Evolutionary conservation across 2,888 invertebrate species (phyloP), one percentile per base, ranked within the genome.

Genomic region (Oscheius myriophilus): DNA sequence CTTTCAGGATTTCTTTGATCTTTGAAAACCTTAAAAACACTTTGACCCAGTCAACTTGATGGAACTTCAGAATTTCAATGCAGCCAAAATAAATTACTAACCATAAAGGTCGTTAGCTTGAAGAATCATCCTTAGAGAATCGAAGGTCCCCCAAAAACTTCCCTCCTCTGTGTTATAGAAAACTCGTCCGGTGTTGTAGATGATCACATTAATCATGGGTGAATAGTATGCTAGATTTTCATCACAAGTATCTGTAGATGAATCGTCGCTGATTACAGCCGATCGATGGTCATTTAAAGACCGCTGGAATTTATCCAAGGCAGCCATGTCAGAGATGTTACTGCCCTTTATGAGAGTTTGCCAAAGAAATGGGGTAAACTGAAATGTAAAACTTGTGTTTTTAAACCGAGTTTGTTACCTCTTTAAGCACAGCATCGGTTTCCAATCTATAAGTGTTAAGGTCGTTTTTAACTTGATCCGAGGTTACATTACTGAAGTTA

Each of bases 61-160:
- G n/a, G n/a, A n/a, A n/a, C n/a, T n/a, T n/a, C n/a, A n/a, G n/a
- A 33, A 33, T 33, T 33, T 33, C 33, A 33, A n/a, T n/a, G n/a
- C n/a, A n/a, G n/a, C n/a, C n/a, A n/a, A n/a, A 33, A 33, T 33
- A 33, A 6, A 6, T 6, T 33, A 6, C 33, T 3, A 6, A 33
- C 33, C 33, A 33, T 33, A 33, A 3, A 33, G 9, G 33, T 61
- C 46, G 42, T 51, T 46, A 7, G 61, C 61, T 18, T n/a, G 33
- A 18, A 46, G 25, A 11, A 61, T 33, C 61, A 61, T 61, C 45
- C 61, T 61, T 16, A 61, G 26, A 23, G 61, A 45, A 46, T 61
- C 61, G 46, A 45, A 61, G 7, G 61, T 49, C 12, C 46, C 61
- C 61, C 61, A 61, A n/a, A 61, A 61, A 2, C 45, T 14, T n/a